Percentiles rank a stretch among this genome's conserved stretches.
Conservation (phyloP, 1,140 invertebrate species). For the Hirudo medicinalis region DNA sequence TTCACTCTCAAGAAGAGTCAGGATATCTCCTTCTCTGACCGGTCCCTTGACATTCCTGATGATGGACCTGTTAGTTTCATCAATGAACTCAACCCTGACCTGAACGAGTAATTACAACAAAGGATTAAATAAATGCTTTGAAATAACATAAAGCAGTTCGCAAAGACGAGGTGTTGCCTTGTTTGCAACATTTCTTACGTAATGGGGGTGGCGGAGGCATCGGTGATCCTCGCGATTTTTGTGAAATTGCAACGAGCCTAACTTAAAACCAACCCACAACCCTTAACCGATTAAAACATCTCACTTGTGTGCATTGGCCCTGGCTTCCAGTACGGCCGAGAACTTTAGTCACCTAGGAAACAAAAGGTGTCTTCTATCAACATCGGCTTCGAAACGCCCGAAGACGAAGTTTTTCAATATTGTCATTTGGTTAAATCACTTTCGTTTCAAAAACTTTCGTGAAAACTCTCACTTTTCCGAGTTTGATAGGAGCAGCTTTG, state of each 20-base stretch:
- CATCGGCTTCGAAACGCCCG: neutral
- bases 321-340: slow-evolving; percentile 94
- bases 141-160: neutral
- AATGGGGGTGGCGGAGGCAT: neutral
- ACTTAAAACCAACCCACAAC: neutral
- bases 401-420: neutral
- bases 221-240: neutral
- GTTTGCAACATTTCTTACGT: neutral
- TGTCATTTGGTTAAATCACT: neutral
- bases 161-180: neutral
- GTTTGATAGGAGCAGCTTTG: slow-evolving; percentile 16
- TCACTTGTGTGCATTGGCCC: slow-evolving; percentile 90
- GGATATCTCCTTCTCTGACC: slow-evolving; percentile 93
- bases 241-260: neutral
- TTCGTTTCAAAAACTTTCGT: neutral
- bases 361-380: neutral
- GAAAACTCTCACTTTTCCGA: slow-evolving; percentile 12
- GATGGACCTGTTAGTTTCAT: slow-evolving; percentile 81
- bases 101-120: slow-evolving; percentile 22
- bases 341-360: slow-evolving; percentile 63
- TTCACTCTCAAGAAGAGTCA: slow-evolving; percentile 92
- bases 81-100: slow-evolving; percentile 96
- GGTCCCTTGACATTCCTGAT: slow-evolving; percentile 99
- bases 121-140: neutral
- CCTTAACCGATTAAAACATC: neutral